Conservation (phyloP, 1,140 invertebrate genomes). For the Rhopalosiphum padi region DNA sequence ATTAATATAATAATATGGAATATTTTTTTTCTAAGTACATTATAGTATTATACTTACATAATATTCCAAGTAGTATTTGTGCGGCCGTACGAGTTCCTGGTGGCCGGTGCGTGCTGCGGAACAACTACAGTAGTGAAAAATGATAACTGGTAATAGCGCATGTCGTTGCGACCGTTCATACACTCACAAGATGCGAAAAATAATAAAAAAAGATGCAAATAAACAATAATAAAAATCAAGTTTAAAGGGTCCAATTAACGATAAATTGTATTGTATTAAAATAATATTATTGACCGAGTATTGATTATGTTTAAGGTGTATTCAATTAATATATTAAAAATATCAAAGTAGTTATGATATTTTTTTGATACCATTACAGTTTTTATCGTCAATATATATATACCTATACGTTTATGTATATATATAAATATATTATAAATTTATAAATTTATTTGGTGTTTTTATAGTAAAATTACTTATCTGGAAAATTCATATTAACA, state of each 20-base stretch:
- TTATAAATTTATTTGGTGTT: no score
- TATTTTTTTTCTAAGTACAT: not conserved
- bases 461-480: no score
- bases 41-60: not conserved
- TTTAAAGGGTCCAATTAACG: not conserved
- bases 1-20: not conserved
- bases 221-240: no score
- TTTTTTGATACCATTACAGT: no score
- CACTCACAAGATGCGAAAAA: not conserved
- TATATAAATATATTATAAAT: no score
- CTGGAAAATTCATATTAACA: no score
- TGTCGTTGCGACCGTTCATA: not conserved
- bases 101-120: no score
- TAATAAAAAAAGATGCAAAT: no score
- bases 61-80: not conserved
- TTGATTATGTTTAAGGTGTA: not conserved
- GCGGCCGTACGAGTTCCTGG: not conserved
- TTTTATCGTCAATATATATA: no score
- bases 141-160: not conserved
- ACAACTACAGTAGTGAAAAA: not conserved
- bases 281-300: not conserved
- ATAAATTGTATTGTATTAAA: not conserved
- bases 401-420: no score
- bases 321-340: no score
- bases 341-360: no score